Evolutionary conservation across 1,140 invertebrate genomes (phyloP), one percentile per base, ranked within the genome.

Genomic region (Mactra quadrangularis): DNA sequence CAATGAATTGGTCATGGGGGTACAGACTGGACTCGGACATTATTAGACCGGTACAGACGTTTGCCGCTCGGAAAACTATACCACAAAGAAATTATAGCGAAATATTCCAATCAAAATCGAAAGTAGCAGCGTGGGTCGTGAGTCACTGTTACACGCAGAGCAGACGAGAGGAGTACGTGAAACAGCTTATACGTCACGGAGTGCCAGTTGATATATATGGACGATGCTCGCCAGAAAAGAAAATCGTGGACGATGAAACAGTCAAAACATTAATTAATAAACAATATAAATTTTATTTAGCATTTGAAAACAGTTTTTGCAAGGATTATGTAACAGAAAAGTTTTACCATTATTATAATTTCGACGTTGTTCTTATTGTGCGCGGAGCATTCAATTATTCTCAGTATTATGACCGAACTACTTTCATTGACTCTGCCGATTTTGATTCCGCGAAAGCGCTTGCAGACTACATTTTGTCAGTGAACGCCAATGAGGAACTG

Each of bases 271-370:
- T 91, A 17, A 93, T 94, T 81, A 93, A 94, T 93, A 99, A 99
- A 93, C 98, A 97, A 0, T 98, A 99, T 89, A 98, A 99, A 91
- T n/a, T n/a, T n/a, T n/a, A n/a, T n/a, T n/a, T n/a, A n/a, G n/a
- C n/a, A n/a, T n/a, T n/a, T n/a, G n/a, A n/a, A n/a, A n/a, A n/a
- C n/a, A n/a, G n/a, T n/a, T n/a, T n/a, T n/a, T n/a, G n/a, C n/a
- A n/a, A n/a, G n/a, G n/a, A n/a, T n/a, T n/a, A n/a, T n/a, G n/a
- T n/a, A n/a, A n/a, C n/a, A n/a, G n/a, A n/a, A n/a, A 99, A 99
- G 91, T 98, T 99, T 91, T 99, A 97, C 91, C 50, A 50, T 25
- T 52, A 64, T 25, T 66, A 55, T 19, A n/a, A 33, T 17, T 57
- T 59, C 0, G 52, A 62, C 50, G 22, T 79, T 11, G 50, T 84